Evolutionary conservation across 2,888 invertebrate species (phyloP).

Genomic region (Macrophya alboannulata): DNA sequence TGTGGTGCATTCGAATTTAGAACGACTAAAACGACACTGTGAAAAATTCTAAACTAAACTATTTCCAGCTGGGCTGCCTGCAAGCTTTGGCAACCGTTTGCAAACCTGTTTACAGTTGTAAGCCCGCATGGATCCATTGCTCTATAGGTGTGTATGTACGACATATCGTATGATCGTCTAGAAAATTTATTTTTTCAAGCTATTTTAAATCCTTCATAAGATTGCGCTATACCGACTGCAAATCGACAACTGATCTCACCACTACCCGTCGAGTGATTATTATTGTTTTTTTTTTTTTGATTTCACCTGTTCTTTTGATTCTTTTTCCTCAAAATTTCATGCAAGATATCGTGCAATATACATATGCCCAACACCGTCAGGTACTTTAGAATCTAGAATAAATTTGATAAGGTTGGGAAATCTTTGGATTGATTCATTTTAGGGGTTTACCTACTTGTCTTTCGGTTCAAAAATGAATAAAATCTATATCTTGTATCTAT

Average conservation of each 20-base stretch:
- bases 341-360: background rate
- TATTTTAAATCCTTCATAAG: background rate
- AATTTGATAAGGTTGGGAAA: background rate
- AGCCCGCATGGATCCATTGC: background rate
- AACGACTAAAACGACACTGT: slow-evolving; percentile 42
- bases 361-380: background rate
- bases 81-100: slow-evolving; percentile 37
- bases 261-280: background rate
- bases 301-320: too few relatives aligned
- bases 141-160: background rate
- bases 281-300: background rate
- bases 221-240: slow-evolving; percentile 1
- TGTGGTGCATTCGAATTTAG: slow-evolving; percentile 39
- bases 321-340: background rate
- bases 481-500: too few relatives aligned
- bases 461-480: too few relatives aligned
- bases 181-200: slow-evolving; percentile 1
- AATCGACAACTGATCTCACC: background rate
- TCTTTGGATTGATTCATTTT: background rate
- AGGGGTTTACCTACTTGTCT: background rate
- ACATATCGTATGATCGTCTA: background rate
- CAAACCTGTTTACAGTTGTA: slow-evolving; percentile 37
- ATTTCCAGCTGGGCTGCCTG: slow-evolving; percentile 41
- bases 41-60: slow-evolving; percentile 39
- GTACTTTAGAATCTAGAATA: background rate